Base-by-base conservation (phyloP, 2,888 invertebrate species). In the Balanococcus diminutus region DNA sequence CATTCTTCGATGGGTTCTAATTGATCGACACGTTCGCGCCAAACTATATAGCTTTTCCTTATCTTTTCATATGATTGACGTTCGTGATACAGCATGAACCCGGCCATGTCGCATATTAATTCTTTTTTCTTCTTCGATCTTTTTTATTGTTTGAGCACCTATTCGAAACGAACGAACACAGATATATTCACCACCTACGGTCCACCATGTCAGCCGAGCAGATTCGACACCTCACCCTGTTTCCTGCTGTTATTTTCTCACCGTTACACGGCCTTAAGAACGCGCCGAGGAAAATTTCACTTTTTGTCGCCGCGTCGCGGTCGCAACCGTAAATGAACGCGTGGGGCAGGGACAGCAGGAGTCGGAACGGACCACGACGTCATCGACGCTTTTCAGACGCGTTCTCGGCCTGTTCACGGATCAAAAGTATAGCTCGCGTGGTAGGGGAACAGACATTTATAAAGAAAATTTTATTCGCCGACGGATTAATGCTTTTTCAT, bases 371-470 rank as follows among this genome's bases (percentile, higher is more conserved):
- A 42, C 11, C 8, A 19, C 51, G 19, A 67, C 61, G 61, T 67
- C 25, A 67, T 28, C 25, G 14, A 67, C 61, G 61, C 61, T 67
- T 67, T 67, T 67, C 61, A 67, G 28, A 67, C 61, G 61, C 61
- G 61, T 67, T 67, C 61, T 9, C 61, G 61, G 28, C 61, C 28
- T 28, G 61, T 67, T 67, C 61, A 22, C 61, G 61, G 28, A 67
- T 25, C 61, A 67, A 67, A 67, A 67, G 28, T 67, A 51, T n/a
- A n/a, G n/a, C n/a, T n/a, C n/a, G 2, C 61, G 28, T 67, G 51
- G 84, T 84, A 72, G 84, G 84, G 51, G 75, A 84, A 84, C 16
- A n/a, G 84, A 32, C 84, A 84, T 84, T 84, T 84, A 84, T 84
- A 84, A 84, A 84, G 39, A 46, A 84, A 84, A 84, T 42, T 84